Conservation (phyloP, 2,113 vertebrate genomes). For the Campylorhamphus procurvoides region DNA sequence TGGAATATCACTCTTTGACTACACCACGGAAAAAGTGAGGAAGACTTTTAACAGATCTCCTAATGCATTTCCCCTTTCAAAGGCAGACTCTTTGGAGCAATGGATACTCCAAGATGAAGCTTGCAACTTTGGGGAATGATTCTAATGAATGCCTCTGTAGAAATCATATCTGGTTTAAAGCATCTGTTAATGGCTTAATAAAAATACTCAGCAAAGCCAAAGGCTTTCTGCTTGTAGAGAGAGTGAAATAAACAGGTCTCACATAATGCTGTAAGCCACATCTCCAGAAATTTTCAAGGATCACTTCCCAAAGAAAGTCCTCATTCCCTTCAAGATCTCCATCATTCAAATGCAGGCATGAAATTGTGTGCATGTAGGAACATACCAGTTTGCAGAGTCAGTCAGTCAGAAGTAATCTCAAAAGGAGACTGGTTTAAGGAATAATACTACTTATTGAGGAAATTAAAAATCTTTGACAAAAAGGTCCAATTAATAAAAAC, state of each 20-base stretch:
- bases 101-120: background rate
- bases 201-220: background rate
- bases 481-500: background rate
- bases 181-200: background rate
- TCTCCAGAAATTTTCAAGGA: background rate
- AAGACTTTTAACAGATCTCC: background rate
- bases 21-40: background rate
- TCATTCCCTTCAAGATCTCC: background rate
- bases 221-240: background rate
- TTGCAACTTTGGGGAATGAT: background rate
- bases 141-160: accelerated
- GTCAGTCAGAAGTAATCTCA: background rate
- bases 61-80: background rate
- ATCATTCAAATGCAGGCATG: background rate
- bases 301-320: background rate
- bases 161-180: background rate
- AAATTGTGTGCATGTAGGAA: background rate
- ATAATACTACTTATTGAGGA: background rate
- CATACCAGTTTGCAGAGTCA: background rate
- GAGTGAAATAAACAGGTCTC: background rate
- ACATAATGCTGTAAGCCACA: accelerated
- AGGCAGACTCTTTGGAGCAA: background rate
- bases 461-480: background rate
- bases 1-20: background rate
- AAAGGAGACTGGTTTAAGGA: accelerated